Conservation (phyloP, 1,140 invertebrate genomes). For the Eumeta japonica region DNA sequence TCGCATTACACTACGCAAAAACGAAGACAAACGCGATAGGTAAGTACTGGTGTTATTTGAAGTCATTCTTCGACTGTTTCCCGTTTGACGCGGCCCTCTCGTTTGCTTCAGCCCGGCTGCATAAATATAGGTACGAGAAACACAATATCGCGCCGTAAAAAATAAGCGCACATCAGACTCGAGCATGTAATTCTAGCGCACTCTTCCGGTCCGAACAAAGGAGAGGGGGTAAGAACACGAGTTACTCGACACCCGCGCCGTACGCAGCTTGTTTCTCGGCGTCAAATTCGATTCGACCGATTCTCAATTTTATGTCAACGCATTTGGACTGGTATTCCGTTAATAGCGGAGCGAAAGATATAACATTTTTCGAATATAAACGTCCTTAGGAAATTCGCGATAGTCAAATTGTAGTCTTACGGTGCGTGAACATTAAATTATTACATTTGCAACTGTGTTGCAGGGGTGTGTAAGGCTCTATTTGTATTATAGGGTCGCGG, state of each 20-base stretch:
- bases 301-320: neutral
- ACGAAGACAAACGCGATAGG: too few species aligned
- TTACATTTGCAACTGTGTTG: conserved; percentile 51
- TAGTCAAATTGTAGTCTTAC: conserved; percentile 58
- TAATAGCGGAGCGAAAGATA: too few species aligned
- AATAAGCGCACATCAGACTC: conserved; percentile 57
- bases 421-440: conserved; percentile 49
- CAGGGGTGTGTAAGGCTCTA: conserved; percentile 38
- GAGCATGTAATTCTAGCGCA: conserved; percentile 58
- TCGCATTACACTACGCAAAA: too few species aligned
- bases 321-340: too few species aligned
- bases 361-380: conserved; percentile 36
- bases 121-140: conserved; percentile 48
- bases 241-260: conserved; percentile 56
- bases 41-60: too few species aligned
- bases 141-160: conserved; percentile 53
- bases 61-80: neutral
- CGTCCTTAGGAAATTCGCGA: conserved; percentile 50
- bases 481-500: conserved; percentile 37
- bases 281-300: conserved; percentile 10
- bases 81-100: conserved; percentile 26
- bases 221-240: conserved; percentile 56
- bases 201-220: conserved; percentile 56
- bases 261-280: conserved; percentile 56
- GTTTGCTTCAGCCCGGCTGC: conserved; percentile 50